Percentiles rank a stretch among this genome's conserved stretches.
Conservation (phyloP, 1,140 invertebrate species). For the Phenacoccus solenopsis region DNA sequence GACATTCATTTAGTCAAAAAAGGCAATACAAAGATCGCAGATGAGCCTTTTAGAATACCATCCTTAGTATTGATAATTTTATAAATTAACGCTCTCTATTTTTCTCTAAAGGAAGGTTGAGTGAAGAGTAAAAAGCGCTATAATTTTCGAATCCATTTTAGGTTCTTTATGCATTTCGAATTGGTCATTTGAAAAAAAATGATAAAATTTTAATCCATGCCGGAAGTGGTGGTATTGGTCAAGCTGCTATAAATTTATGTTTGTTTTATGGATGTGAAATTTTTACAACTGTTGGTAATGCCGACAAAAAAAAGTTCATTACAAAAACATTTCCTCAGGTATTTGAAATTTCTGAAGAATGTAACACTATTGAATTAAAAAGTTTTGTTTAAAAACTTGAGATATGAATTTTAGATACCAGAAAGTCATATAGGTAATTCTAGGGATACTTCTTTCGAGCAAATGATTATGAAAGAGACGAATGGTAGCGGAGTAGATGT, state of each 20-base stretch:
- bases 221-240: conserved; percentile 60
- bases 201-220: conserved; percentile 58
- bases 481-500: conserved; percentile 80
- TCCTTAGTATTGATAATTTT: too few relatives aligned
- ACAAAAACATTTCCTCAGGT: conserved; percentile 43
- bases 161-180: conserved; percentile 50
- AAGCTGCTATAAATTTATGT: conserved; percentile 60
- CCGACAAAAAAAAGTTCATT: conserved; percentile 54
- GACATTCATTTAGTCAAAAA: too few relatives aligned
- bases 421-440: too few relatives aligned
- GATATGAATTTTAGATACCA: too few relatives aligned
- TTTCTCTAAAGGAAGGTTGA: too few relatives aligned
- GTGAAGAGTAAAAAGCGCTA: too few relatives aligned
- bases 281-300: conserved; percentile 53
- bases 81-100: too few relatives aligned
- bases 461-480: conserved; percentile 63
- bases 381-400: too few relatives aligned
- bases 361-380: too few relatives aligned
- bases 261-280: conserved; percentile 48
- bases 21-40: too few relatives aligned
- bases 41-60: too few relatives aligned
- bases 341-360: conserved; percentile 29
- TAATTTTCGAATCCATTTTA: too few relatives aligned
- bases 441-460: conserved; percentile 80
- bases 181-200: conserved; percentile 40